Evolutionary conservation across 2,888 invertebrate species (phyloP), one percentile per base, ranked within the genome.

Genomic region (Isotomurus palustris): DNA sequence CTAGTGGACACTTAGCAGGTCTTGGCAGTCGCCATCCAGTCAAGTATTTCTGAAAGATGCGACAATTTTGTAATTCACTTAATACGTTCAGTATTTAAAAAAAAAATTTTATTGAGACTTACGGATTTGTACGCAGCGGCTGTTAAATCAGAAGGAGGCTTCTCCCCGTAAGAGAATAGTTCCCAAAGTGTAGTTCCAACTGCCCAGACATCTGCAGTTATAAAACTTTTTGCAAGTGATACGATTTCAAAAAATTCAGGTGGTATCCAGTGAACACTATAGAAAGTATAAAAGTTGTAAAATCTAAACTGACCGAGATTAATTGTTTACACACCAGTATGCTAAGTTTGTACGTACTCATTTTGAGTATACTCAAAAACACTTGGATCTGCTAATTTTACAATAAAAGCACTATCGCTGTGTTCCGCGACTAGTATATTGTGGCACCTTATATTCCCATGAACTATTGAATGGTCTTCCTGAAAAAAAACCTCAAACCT

Each of bases 151-250:
- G 68, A 62, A 3, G 74, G 73, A 41, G 81, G 78, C 44, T 74
- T 71, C 17, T 73, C 79, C 1, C 92, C 93, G 69, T 82, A 85
- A 0, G 87, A 85, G 77, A 93, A 94, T 69, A 94, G 87, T 76
- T 94, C 90, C 90, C 92, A 94, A 19, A 93, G 75, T 0, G 92
- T 92, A 3, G 93, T 94, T 0, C 88, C 91, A 73, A 89, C 86
- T 4, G 94, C 91, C 90, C 91, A 95, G 22, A 92, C 84, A 73
- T 94, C 94, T 12, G 89, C 87, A 52, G 83, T 80, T 0, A 82
- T 80, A 21, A 85, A 86, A 10, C 79, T 78, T 73, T 82, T 83
- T 14, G 86, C 87, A 67, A 80, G 77, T 72, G 82, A 82, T 72
- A 84, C 80, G 73, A 86, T 85, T 0, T 79, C 68, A 73, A 87